Evolutionary conservation across 2,888 invertebrate species (phyloP), one percentile per base, ranked within the genome.

Genomic region (Drosophila barbarae): DNA sequence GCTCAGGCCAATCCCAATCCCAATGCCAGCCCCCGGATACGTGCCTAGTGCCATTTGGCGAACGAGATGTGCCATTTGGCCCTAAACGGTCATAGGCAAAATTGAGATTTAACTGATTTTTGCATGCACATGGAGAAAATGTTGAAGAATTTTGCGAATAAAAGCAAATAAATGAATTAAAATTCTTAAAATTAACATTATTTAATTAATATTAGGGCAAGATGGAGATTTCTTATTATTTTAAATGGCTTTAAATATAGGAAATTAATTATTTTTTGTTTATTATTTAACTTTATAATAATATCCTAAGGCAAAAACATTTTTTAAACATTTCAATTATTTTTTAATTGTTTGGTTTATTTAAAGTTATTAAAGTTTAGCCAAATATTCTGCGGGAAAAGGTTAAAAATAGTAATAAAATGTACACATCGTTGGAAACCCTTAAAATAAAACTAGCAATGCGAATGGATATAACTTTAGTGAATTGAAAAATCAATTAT

Each of bases 41-140:
- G 56, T 64, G 55, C 35, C 49, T 55, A 50, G 42, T 65, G 49
- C 41, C 44, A 39, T 44, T 56, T 44, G 70, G 55, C 55, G 38
- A 21, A 51, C 50, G 38, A 51, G 55, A 36, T 64, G 18, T 46
- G 66, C 76, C 76, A 77, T 77, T 77, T 79, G 77, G 79, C 73
- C 75, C 77, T 77, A 77, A 78, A 75, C 71, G 77, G 35, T 73
- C 75, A 66, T 66, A 72, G 59, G 50, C 59, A 59, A 59, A 59
- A 26, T 41, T 15, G 12, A 35, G 41, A 41, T 15, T 58, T 28
- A 30, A 28, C 21, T 13, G 10, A 38, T 28, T 38, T 56, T 56
- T 4, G 55, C 55, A 38, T 12, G 12, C 55, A 56, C 36, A 12
- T 5, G 1, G n/a, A 50, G 36, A 36, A 38, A 50, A 3, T 13